Base-by-base conservation (phyloP, 2,888 invertebrate species). In the Andrena minutula region DNA sequence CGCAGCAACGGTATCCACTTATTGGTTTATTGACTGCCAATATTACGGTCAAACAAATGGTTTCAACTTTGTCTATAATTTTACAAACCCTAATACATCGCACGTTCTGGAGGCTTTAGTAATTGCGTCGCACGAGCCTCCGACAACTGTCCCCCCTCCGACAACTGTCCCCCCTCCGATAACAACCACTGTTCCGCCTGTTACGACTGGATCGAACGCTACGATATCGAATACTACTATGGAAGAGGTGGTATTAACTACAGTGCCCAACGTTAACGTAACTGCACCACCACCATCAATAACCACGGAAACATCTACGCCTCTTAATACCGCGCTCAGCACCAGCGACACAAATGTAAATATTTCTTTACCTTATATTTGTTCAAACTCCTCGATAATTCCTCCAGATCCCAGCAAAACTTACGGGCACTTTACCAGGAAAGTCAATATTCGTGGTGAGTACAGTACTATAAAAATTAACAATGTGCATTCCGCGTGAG, bases 21-120 rank as follows among this genome's bases (percentile, higher is more conserved):
- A 96, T 92, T 98, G 98, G 98, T 97, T 97, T 90, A 95, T 97
- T 80, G 97, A 98, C 93, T 98, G 98, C 90, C 94, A 95, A 70
- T 96, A 96, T 89, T 95, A 96, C 70, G 97, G 96, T 51, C 94
- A 95, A 82, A 96, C 96, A 0, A 94, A 94, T 71, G 95, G 96
- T 89, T 95, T 96, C 60, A 94, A 94, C 10, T 95, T 97, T 83
- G 93, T 94, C 69, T 95, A 95, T 88, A 96, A 96, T 80, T 98
- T 97, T 91, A 94, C 95, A 0, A 94, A 95, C 88, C 94, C 95
- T 4, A 96, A 96, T 92, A 92, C 94, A 75, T 94, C 94, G 49
- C 96, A 96, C 91, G 94, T 95, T 49, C 94, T 97, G 65, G 97
- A 97, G 92, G 97, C 96, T 0, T 93, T 97, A 81, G 95, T 97